These are phyloP conservation scores for Myzus persicae DNA, from an alignment of 1,140 invertebrate species.

Conservation along the genomic window DNA sequence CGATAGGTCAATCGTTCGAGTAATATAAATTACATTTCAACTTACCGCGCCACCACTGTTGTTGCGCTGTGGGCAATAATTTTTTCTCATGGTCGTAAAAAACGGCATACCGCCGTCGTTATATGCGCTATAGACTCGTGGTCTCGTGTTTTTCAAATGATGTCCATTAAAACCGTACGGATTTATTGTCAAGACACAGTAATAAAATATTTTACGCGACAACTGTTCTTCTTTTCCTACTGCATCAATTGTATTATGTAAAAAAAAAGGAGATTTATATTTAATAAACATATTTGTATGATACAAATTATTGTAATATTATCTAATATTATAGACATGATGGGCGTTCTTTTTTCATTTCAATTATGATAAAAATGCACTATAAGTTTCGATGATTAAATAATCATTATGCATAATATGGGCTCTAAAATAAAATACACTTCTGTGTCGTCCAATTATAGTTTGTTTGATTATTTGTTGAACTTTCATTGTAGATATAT, in stretches of 20 bases:
- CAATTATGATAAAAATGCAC: background rate
- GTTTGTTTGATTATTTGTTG: background rate
- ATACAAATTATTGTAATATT: background rate
- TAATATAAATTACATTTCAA: slow-evolving; percentile 46
- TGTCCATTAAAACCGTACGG: slow-evolving; percentile 24
- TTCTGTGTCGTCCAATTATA: background rate
- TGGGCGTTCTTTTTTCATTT: background rate
- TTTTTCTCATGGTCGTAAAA: slow-evolving; percentile 27
- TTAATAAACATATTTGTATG: background rate
- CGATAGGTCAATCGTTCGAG: slow-evolving; percentile 35
- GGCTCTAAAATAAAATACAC: background rate
- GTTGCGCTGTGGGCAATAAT: slow-evolving; percentile 8
- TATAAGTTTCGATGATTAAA: background rate
- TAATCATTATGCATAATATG: background rate
- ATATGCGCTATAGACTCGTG: background rate
- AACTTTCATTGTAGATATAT: background rate
- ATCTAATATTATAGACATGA: background rate
- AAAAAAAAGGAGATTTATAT: background rate
- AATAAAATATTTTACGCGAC: background rate
- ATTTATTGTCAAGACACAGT: background rate
- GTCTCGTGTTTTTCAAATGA: slow-evolving; percentile 20
- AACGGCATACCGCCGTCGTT: background rate
- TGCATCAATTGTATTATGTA: background rate
- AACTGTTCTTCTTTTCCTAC: background rate
- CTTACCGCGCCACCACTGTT: background rate